These are phyloP conservation scores for Drosophila ercepeae DNA, from an alignment of 1,140 invertebrate genomes.

Conservation along the genomic window DNA sequence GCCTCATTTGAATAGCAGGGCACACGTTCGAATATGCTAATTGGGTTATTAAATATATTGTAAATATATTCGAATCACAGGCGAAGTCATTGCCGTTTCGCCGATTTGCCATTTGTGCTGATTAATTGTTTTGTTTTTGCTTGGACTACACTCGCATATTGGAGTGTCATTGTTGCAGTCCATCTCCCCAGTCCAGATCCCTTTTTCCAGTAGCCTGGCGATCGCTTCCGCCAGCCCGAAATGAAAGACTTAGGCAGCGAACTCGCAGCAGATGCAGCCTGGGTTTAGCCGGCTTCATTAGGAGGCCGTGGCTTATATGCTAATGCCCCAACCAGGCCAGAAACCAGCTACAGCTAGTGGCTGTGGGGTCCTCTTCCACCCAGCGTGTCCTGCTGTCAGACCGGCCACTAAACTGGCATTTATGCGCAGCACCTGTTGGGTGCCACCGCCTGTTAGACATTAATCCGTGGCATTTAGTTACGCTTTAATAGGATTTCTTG, in stretches of 20 bases:
- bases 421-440: slow-evolving; percentile 70
- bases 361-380: slow-evolving; percentile 56
- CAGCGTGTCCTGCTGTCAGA: slow-evolving; percentile 54
- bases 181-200: not conserved
- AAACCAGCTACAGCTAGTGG: slow-evolving; percentile 3
- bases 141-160: slow-evolving; percentile 53
- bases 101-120: slow-evolving; percentile 37
- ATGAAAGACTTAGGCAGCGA: slow-evolving; percentile 51
- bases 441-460: slow-evolving; percentile 72
- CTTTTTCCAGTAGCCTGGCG: not conserved
- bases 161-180: slow-evolving; percentile 21
- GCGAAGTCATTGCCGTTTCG: slow-evolving; percentile 44
- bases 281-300: slow-evolving; percentile 52
- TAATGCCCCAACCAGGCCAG: slow-evolving; percentile 46
- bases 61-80: slow-evolving; percentile 41
- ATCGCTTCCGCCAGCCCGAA: slow-evolving; percentile 24
- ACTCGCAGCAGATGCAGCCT: slow-evolving; percentile 29
- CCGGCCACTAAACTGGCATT: slow-evolving; percentile 67
- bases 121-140: slow-evolving; percentile 77
- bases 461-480: slow-evolving; percentile 81
- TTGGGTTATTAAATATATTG: slow-evolving; percentile 32
- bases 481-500: slow-evolving; percentile 79
- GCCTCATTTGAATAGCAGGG: slow-evolving; percentile 48
- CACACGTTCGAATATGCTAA: slow-evolving; percentile 48
- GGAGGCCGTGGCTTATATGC: slow-evolving; percentile 65